phyloP scores from a whole-genome alignment of 2,797 vertebrate species.

The Crossoptilon crossoptilon region DNA sequence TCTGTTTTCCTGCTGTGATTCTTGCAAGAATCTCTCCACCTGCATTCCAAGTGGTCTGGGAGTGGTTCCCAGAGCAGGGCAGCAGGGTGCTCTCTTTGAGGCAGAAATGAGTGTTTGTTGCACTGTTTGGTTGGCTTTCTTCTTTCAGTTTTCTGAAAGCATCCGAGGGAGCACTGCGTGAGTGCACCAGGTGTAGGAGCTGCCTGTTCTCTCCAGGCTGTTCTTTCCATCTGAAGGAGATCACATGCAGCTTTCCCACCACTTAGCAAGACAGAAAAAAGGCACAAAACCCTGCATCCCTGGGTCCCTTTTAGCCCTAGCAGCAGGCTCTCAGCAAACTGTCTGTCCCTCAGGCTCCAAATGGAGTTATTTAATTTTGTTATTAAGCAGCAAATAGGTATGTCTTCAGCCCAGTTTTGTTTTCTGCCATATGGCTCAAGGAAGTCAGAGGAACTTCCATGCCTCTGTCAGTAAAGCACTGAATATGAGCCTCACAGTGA shows the following conservation, averaged over 20 bases:
- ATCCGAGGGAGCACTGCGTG: neutral
- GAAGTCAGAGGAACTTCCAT: neutral
- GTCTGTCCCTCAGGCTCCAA: neutral
- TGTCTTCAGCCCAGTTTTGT: fast-evolving
- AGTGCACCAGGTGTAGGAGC: conserved; percentile 3
- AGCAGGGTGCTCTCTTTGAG: conserved; percentile 22
- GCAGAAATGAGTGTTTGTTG: conserved; percentile 5
- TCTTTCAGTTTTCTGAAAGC: conserved; percentile 17
- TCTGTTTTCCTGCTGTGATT: neutral
- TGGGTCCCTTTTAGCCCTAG: fast-evolving
- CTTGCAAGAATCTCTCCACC: neutral
- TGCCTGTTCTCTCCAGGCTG: conserved; percentile 16
- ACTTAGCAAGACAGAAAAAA: neutral
- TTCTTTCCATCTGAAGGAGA: neutral
- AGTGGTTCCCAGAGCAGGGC: conserved; percentile 13
- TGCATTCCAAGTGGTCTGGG: neutral
- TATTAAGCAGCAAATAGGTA: neutral
- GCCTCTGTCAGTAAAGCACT: neutral
- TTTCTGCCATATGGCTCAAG: neutral
- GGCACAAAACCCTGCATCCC: neutral
- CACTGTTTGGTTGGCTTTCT: neutral
- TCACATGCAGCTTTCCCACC: neutral
- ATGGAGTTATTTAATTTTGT: neutral
- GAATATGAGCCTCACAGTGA: neutral
- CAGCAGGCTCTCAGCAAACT: neutral